A percentile compares a stretch with the other conserved stretches of the same genome.
phyloP scores from a whole-genome alignment of 2,888 invertebrate genomes.

The Eudemis profundana region DNA sequence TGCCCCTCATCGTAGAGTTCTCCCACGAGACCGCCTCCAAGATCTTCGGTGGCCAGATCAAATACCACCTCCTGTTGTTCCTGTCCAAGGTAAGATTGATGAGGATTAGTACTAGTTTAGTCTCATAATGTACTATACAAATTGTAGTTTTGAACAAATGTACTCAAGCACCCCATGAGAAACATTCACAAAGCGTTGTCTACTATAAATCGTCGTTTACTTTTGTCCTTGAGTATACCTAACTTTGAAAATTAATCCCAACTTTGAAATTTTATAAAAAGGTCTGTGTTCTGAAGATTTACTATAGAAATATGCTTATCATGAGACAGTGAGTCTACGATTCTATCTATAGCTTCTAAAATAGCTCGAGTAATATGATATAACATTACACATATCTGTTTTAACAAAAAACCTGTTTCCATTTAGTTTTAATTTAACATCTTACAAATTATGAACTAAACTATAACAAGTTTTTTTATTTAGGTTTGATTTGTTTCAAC shows the following conservation, averaged over 20 bases:
- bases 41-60: constrained; percentile 99
- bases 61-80: constrained; percentile 98
- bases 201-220: no score
- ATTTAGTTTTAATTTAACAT: constrained; percentile 12
- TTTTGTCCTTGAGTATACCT: neutral
- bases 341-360: neutral
- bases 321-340: neutral
- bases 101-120: no score
- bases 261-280: no score
- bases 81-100: constrained; percentile 90
- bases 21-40: constrained; percentile 99
- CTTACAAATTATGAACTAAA: neutral
- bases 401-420: constrained; percentile 7
- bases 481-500: neutral
- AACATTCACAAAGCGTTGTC: no score
- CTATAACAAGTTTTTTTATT: neutral
- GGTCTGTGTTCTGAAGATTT: no score
- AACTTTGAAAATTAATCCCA: neutral
- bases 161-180: no score
- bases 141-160: no score
- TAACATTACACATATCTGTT: neutral
- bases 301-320: neutral
- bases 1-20: constrained; percentile 97
- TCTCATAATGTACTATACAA: no score
- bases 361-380: neutral